Conservation (phyloP, 2,797 vertebrate species). For the Pteronotus mesoamericanus region DNA sequence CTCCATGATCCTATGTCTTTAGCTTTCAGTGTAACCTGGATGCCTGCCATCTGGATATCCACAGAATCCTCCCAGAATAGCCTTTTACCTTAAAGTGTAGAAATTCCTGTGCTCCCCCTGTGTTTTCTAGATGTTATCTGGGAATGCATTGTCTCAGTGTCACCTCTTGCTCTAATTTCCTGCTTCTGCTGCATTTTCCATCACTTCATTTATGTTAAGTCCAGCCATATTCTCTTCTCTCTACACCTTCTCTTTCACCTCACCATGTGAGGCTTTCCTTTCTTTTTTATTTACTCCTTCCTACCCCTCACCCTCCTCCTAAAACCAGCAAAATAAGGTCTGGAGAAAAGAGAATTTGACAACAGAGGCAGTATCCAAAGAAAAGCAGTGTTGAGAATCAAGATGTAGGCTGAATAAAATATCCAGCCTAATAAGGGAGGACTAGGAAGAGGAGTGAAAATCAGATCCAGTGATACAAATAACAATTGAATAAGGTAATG, state of each 20-base stretch:
- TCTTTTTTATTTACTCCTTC: neutral
- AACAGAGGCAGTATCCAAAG: neutral
- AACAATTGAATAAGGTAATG: neutral
- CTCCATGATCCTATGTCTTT: neutral
- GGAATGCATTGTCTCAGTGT: neutral
- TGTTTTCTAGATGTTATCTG: neutral
- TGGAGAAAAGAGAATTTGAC: neutral
- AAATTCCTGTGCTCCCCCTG: neutral
- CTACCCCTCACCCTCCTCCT: neutral
- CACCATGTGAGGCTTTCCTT: neutral
- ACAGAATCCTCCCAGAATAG: neutral
- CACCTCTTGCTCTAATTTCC: neutral
- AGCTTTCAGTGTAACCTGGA: neutral
- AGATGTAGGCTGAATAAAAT: neutral
- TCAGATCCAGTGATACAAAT: neutral
- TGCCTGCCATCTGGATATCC: neutral
- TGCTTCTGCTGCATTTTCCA: neutral
- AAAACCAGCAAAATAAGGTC: neutral
- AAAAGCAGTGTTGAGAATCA: neutral
- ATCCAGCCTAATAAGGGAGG: neutral
- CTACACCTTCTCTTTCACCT: neutral
- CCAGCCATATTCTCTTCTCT: neutral
- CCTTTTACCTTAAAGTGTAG: neutral
- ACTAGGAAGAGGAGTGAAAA: neutral
- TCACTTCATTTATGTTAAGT: neutral